Conservation (phyloP, 2,888 invertebrate species). For the Acholoe squamosa region DNA sequence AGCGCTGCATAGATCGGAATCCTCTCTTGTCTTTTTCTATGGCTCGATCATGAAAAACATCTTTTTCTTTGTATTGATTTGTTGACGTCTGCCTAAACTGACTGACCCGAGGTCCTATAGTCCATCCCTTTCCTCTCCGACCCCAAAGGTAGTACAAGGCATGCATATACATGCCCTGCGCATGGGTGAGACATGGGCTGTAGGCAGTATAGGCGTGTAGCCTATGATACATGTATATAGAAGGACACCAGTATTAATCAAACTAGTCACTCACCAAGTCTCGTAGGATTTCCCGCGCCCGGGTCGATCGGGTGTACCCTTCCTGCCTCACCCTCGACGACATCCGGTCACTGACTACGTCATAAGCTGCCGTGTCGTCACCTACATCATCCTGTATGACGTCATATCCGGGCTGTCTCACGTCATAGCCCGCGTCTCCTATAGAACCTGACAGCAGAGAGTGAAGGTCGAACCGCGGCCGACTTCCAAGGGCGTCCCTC, state of each 20-base stretch:
- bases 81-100: no score
- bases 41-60: no score
- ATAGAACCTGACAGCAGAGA: slow-evolving; percentile 23
- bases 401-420: slow-evolving; percentile 17
- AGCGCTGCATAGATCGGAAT: no score
- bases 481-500: neutral
- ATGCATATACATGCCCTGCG: neutral
- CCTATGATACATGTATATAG: neutral
- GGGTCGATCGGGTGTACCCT: neutral
- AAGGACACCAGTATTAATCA: neutral
- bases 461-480: neutral
- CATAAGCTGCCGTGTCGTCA: slow-evolving; percentile 7
- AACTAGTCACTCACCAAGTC: neutral
- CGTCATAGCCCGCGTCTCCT: neutral
- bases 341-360: neutral
- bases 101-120: no score
- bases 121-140: neutral
- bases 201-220: neutral
- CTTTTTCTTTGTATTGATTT: no score
- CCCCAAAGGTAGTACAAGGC: neutral
- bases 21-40: no score
- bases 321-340: neutral
- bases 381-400: neutral
- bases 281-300: slow-evolving; percentile 17
- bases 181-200: neutral